phyloP scores from a whole-genome alignment of 2,888 invertebrate genomes.

The Platycheirus albimanus region DNA sequence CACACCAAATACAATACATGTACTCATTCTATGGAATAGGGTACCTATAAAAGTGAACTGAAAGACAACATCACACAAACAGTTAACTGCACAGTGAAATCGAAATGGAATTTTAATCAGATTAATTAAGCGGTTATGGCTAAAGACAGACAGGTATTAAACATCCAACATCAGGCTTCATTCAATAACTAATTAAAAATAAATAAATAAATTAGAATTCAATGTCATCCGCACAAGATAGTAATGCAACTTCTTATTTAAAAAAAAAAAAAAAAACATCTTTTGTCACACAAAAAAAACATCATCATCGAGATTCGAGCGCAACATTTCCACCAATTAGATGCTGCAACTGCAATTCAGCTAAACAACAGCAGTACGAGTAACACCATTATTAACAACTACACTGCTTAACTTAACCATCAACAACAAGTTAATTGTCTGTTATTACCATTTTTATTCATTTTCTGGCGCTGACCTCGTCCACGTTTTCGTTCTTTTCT shows the following conservation, averaged over 20 bases:
- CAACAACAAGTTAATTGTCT: slow-evolving; percentile 37
- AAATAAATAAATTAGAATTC: background rate
- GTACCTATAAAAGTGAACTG: no score
- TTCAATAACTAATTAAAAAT: slow-evolving; percentile 14
- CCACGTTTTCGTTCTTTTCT: slow-evolving; percentile 66
- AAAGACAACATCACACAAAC: no score
- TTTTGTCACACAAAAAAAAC: background rate
- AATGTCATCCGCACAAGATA: slow-evolving; percentile 8
- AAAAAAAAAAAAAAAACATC: background rate
- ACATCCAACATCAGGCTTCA: no score
- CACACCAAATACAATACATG: no score
- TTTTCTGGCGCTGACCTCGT: slow-evolving; percentile 75
- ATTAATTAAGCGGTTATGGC: slow-evolving; percentile 19
- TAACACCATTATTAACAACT: no score
- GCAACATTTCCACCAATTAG: slow-evolving; percentile 10
- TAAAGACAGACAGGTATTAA: no score
- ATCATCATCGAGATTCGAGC: no score
- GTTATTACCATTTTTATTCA: slow-evolving; percentile 76
- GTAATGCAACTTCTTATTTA: slow-evolving; percentile 8
- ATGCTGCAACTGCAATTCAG: slow-evolving; percentile 22
- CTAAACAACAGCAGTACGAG: slow-evolving; percentile 4
- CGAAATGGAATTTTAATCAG: slow-evolving; percentile 29
- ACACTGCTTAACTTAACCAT: slow-evolving; percentile 15
- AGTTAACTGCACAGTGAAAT: background rate
- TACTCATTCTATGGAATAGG: no score